phyloP scores from a whole-genome alignment of 2,888 invertebrate genomes.

The Diplolepis rosae region DNA sequence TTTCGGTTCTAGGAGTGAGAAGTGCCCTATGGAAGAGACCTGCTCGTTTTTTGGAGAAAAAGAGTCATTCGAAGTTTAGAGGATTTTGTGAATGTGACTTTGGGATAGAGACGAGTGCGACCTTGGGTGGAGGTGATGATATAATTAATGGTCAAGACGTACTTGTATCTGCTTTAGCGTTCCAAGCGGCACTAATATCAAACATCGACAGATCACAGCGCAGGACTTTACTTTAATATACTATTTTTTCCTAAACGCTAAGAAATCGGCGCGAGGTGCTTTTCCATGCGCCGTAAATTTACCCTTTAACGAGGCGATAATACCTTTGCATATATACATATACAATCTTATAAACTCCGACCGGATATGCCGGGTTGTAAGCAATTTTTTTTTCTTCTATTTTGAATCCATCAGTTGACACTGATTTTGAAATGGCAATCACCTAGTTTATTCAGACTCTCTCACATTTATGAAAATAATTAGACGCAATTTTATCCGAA shows the following conservation, averaged over 20 bases:
- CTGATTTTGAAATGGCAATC: conserved; percentile 39
- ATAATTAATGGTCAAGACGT: conserved; percentile 28
- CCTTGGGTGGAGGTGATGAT: conserved; percentile 19
- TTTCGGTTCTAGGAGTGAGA: background rate
- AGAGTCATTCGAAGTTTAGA: background rate
- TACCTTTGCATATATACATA: conserved; percentile 16
- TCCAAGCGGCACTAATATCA: conserved; percentile 31
- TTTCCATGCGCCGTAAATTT: conserved; percentile 29
- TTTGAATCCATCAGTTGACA: background rate
- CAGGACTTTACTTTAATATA: conserved; percentile 12
- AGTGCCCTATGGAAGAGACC: background rate
- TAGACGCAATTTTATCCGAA: too few relatives aligned
- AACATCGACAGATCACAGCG: conserved; percentile 27
- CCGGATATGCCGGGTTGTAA: conserved; percentile 3
- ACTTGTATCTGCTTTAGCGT: conserved; percentile 24
- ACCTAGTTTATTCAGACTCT: too few relatives aligned
- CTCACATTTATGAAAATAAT: too few relatives aligned
- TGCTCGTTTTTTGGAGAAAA: background rate
- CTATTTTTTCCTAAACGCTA: conserved; percentile 18
- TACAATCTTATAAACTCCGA: background rate
- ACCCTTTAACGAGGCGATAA: conserved; percentile 28
- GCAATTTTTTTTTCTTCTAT: background rate
- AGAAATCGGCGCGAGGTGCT: conserved; percentile 30
- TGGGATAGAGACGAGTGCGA: conserved; percentile 32
- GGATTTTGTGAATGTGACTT: conserved; percentile 32